Percentiles rank a stretch among this genome's conserved stretches.
Evolutionary conservation across 1,140 invertebrate species (phyloP).

Genomic region (Saccostrea glomerata): DNA sequence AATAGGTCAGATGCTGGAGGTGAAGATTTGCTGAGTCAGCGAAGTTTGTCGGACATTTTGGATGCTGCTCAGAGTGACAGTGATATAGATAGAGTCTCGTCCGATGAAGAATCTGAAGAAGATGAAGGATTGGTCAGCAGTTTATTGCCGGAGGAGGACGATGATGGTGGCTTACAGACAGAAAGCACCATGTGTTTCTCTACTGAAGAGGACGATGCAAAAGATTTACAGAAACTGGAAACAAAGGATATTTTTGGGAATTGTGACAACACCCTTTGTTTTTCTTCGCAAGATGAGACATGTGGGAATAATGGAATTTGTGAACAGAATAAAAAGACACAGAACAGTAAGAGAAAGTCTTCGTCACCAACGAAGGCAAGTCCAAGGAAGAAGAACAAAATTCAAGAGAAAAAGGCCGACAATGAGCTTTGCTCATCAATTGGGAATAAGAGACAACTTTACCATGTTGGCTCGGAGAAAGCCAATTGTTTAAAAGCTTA

Average conservation of each 20-base stretch:
- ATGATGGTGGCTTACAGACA: neutral
- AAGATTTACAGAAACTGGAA: neutral
- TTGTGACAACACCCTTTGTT: neutral
- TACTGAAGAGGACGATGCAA: neutral
- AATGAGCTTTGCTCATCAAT: neutral
- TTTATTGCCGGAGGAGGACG: neutral
- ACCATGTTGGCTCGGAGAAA: neutral
- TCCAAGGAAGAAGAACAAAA: neutral
- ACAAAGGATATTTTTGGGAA: neutral
- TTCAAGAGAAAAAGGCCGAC: neutral
- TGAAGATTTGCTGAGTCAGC: neutral
- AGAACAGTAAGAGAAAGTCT: neutral
- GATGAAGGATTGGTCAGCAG: neutral
- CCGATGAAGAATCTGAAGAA: neutral
- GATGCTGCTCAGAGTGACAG: conserved; percentile 12
- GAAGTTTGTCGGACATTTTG: conserved; percentile 23
- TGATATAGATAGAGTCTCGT: conserved; percentile 4
- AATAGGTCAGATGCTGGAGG: neutral
- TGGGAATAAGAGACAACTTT: neutral
- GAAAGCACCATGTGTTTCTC: neutral
- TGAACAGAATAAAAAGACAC: neutral
- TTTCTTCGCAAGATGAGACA: neutral
- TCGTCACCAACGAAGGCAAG: neutral
- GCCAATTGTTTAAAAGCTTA: neutral
- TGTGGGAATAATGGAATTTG: neutral